A percentile compares a stretch with the other conserved stretches of the same genome.
phyloP scores from a whole-genome alignment of 1,140 invertebrate species.

The Drosophila carrolli region DNA sequence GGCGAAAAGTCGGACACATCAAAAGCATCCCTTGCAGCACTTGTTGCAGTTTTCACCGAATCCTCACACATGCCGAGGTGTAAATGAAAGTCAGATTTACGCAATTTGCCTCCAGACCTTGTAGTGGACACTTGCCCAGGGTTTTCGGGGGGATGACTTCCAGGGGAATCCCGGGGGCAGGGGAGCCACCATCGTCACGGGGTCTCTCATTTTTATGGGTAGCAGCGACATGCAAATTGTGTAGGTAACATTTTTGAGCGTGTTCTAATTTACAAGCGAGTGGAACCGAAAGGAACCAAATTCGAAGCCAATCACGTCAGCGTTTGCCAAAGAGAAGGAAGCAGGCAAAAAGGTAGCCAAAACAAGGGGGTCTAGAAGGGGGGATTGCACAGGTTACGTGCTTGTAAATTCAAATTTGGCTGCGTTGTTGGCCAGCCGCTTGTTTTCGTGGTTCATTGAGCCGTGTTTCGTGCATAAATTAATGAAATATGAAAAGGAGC shows the following conservation, averaged over 20 bases:
- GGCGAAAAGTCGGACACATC: constrained; percentile 52
- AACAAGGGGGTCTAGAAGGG: neutral
- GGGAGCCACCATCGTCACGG: constrained; percentile 25
- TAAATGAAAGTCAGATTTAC: constrained; percentile 78
- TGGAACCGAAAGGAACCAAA: constrained; percentile 64
- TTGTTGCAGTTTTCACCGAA: constrained; percentile 17
- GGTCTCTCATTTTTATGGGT: constrained; percentile 55
- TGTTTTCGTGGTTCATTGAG: constrained; percentile 77
- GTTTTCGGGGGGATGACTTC: neutral
- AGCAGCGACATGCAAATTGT: constrained; percentile 56
- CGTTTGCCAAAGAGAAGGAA: constrained; percentile 15
- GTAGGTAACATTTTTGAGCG: constrained; percentile 57
- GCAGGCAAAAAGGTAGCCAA: constrained; percentile 1
- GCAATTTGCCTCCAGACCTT: constrained; percentile 45
- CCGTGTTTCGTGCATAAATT: constrained; percentile 80
- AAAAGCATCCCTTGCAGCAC: constrained; percentile 63
- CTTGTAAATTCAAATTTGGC: constrained; percentile 82
- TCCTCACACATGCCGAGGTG: constrained; percentile 40
- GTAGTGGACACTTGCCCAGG: constrained; percentile 42
- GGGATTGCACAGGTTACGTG: constrained; percentile 65
- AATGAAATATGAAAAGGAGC: constrained; percentile 80
- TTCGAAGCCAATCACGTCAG: constrained; percentile 71
- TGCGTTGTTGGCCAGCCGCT: constrained; percentile 31
- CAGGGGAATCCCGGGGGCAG: neutral
- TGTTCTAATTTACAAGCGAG: constrained; percentile 80